Percentiles rank a stretch among this genome's conserved stretches.
Conservation (phyloP, 2,113 vertebrate species). For the Rhinoderma darwinii region DNA sequence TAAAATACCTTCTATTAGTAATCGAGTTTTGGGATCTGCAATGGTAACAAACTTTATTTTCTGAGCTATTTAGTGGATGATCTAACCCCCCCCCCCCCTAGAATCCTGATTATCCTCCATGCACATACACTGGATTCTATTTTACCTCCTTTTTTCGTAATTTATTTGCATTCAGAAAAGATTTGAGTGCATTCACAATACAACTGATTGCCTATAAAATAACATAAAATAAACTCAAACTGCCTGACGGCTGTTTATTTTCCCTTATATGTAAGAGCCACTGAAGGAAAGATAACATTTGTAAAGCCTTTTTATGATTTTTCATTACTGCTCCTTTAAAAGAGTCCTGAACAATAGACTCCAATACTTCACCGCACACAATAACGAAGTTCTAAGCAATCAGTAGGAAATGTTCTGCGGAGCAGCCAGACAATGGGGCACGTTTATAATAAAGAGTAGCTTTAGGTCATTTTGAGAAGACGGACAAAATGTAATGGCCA, state of each 20-base stretch:
- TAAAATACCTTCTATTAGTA: too few species aligned
- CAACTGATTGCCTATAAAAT: neutral
- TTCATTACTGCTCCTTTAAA: neutral
- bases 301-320: neutral
- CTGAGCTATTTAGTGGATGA: too few species aligned
- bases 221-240: neutral
- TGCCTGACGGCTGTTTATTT: neutral
- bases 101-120: constrained; percentile 64
- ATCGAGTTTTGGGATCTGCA: too few species aligned
- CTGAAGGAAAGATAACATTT: neutral
- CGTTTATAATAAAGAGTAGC: neutral
- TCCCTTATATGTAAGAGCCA: neutral
- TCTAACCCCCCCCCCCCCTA: neutral
- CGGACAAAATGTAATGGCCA: neutral
- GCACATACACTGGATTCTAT: neutral
- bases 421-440: neutral
- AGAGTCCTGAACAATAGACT: neutral
- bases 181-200: neutral
- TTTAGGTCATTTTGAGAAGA: too few species aligned
- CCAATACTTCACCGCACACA: neutral
- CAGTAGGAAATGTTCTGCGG: too few species aligned
- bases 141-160: neutral
- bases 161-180: neutral
- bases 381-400: neutral
- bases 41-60: too few species aligned